Conservation (phyloP, 2,113 vertebrate species). For the Otis tarda region DNA sequence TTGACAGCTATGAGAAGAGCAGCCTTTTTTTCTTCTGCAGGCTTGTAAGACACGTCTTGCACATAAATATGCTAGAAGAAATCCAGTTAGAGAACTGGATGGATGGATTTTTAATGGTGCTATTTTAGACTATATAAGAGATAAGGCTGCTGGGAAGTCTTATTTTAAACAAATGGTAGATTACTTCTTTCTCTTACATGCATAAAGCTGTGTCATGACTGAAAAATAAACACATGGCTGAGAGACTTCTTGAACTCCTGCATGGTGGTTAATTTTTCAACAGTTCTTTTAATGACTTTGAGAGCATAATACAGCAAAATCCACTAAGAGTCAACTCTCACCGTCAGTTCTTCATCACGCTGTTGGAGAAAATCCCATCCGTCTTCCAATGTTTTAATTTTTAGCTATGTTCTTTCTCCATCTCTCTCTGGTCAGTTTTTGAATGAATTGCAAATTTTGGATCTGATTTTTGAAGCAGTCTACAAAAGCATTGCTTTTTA, state of each 20-base stretch:
- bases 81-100: not conserved
- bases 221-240: slow-evolving; percentile 37
- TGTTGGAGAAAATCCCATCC: slow-evolving; percentile 7
- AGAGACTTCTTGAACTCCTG: slow-evolving; percentile 23
- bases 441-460: not conserved
- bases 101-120: not conserved
- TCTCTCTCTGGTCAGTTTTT: not conserved
- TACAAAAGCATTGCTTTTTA: not conserved
- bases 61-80: not conserved
- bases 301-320: slow-evolving; percentile 10
- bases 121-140: not conserved
- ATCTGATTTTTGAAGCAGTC: not conserved
- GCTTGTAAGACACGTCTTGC: not conserved
- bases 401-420: not conserved
- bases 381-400: not conserved
- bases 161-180: not conserved
- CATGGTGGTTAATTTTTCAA: slow-evolving; percentile 58
- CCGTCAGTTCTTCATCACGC: not conserved
- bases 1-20: not conserved
- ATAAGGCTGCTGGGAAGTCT: not conserved
- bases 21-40: not conserved
- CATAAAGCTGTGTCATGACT: not conserved
- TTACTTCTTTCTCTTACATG: not conserved
- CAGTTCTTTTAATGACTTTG: slow-evolving; percentile 49
- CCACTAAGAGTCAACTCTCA: not conserved